Conservation (phyloP, 2,888 invertebrate species). For the Pterostichus niger region DNA sequence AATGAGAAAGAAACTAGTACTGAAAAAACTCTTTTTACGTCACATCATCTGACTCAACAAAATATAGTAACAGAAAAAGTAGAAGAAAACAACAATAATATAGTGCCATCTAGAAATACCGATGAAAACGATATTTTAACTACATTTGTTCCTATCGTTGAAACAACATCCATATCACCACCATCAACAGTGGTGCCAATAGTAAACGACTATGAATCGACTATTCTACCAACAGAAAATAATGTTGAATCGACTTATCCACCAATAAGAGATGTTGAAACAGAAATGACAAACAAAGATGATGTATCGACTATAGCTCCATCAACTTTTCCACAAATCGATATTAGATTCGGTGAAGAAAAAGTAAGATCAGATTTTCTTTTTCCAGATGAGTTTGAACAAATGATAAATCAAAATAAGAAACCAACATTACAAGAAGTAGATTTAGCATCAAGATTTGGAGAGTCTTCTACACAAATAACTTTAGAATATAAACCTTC, state of each 20-base stretch:
- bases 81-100: slow-evolving; percentile 5
- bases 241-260: not conserved
- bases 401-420: not conserved
- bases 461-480: not conserved
- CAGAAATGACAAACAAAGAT: not conserved
- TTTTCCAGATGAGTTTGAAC: slow-evolving; percentile 32
- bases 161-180: not conserved
- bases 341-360: not conserved
- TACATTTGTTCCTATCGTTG: not conserved
- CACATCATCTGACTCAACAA: slow-evolving; percentile 6
- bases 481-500: slow-evolving; percentile 56
- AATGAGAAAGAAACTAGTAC: not conserved
- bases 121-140: not conserved
- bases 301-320: not conserved
- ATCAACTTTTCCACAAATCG: not conserved
- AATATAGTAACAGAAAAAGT: slow-evolving; percentile 1
- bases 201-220: not conserved
- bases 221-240: slow-evolving; percentile 4
- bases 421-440: not conserved
- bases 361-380: slow-evolving; percentile 2
- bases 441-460: slow-evolving; percentile 12
- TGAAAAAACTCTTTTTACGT: slow-evolving; percentile 2
- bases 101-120: not conserved
- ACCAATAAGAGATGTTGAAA: not conserved
- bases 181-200: not conserved